Base-by-base conservation (phyloP, 2,113 vertebrate species). In the Hemichromis elongatus region DNA sequence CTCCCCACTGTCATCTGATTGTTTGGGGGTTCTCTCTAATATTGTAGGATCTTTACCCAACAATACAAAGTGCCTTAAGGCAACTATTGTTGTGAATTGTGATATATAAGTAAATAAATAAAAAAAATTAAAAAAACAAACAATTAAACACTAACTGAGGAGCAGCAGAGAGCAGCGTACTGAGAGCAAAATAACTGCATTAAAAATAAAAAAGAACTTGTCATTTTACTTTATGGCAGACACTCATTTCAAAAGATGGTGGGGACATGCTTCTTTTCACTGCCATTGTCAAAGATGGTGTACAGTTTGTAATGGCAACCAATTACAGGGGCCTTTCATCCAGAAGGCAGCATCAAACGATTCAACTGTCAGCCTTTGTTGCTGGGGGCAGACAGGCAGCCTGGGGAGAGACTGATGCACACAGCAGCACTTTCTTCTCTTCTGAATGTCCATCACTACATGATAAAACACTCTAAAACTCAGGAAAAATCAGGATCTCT, bases 291-390 rank as follows among this genome's bases (percentile, higher is more conserved):
- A 81, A 81, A 79, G 87, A 63, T 77, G 61, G 70, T 16, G 35
- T 85, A 61, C 75, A 86, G 88, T 89, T 85, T 91, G 88, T 93
- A 93, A 92, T 91, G 85, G 92, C 87, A 91, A 89, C 90, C 94
- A 94, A 94, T 96, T 96, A 94, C 80, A 59, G 87, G 77, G 57
- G 86, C 89, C 91, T 95, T 94, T 95, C 90, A 93, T 92, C 86
- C 57, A 82, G 73, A 78, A 91, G 83, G 83, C 89, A 84, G 86
- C 88, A 90, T 94, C 61, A 92, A 92, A 89, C 19, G 26, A 56
- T 81, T 82, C 9, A 6, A 79, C 90, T 93, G 89, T 92, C 88
- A 87, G 92, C 80, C 73, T 88, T 91, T 88, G 91, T 93, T 86
- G 86, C 80, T 57, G 61, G 13, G 86, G 78, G 90, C 87, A 88